Conservation (phyloP, 2,797 vertebrate species). For the Vipera ursinii region DNA sequence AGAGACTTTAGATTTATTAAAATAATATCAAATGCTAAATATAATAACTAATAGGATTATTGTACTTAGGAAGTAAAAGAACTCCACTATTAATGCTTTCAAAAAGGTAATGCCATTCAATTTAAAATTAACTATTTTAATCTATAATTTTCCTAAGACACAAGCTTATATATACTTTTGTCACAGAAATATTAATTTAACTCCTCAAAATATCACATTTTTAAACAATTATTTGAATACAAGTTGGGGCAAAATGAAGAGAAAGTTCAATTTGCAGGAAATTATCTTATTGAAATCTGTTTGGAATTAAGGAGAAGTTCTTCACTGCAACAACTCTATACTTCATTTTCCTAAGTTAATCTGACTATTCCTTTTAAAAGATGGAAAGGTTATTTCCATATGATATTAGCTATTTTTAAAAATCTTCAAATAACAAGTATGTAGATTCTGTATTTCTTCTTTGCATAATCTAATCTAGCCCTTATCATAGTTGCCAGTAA, state of each 20-base stretch:
- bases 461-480: not conserved
- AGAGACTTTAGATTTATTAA: not conserved
- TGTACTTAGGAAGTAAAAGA: not conserved
- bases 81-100: not conserved
- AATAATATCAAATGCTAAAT: not conserved
- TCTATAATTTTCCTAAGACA: not conserved
- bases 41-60: not conserved
- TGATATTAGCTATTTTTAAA: not conserved
- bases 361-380: not conserved
- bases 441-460: not conserved
- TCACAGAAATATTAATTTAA: not conserved
- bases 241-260: not conserved
- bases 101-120: not conserved
- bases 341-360: not conserved
- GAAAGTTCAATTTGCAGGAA: not conserved
- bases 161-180: not conserved
- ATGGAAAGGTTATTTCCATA: not conserved
- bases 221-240: not conserved
- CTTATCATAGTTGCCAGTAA: not conserved
- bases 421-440: not conserved
- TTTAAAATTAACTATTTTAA: not conserved
- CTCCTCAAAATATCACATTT: not conserved
- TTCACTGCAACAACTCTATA: not conserved
- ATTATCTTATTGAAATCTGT: not conserved
- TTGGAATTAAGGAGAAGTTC: not conserved